These are phyloP conservation scores for Megaceryle alcyon DNA, from an alignment of 2,797 vertebrate genomes.

Conservation along the genomic window DNA sequence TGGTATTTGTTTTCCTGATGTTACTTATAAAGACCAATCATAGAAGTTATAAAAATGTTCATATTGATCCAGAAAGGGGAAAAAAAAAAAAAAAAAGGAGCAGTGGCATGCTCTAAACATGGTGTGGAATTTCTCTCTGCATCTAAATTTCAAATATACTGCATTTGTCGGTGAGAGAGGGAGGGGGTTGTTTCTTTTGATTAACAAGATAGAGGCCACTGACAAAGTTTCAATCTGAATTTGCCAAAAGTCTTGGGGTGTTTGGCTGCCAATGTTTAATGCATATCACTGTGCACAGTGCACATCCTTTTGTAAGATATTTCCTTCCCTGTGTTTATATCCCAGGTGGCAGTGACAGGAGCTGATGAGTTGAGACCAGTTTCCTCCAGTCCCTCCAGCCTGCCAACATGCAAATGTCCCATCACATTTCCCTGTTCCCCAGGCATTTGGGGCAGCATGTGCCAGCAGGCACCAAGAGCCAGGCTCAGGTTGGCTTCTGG, in stretches of 20 bases:
- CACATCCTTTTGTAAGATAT: rapidly evolving
- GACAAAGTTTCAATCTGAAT: neutral
- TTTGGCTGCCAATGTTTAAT: neutral
- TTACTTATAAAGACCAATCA: neutral
- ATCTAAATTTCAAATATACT: neutral
- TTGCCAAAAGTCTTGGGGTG: neutral
- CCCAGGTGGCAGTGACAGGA: rapidly evolving
- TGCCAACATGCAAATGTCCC: neutral
- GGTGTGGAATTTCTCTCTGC: neutral
- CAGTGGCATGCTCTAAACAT: neutral
- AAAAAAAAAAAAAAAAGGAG: neutral
- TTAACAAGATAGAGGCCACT: neutral
- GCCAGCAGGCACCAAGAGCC: neutral
- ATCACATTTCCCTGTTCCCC: rapidly evolving
- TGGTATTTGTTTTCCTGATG: neutral
- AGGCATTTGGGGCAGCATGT: rapidly evolving
- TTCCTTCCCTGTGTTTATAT: neutral
- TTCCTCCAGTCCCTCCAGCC: neutral
- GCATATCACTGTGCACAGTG: rapidly evolving
- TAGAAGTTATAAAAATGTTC: neutral
- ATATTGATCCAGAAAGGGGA: neutral
- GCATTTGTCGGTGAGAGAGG: neutral
- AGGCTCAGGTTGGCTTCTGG: rapidly evolving
- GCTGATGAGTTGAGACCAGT: neutral
- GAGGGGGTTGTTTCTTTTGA: neutral